phyloP scores from a whole-genome alignment of 2,888 invertebrate genomes.

The Eristalis tenax region DNA sequence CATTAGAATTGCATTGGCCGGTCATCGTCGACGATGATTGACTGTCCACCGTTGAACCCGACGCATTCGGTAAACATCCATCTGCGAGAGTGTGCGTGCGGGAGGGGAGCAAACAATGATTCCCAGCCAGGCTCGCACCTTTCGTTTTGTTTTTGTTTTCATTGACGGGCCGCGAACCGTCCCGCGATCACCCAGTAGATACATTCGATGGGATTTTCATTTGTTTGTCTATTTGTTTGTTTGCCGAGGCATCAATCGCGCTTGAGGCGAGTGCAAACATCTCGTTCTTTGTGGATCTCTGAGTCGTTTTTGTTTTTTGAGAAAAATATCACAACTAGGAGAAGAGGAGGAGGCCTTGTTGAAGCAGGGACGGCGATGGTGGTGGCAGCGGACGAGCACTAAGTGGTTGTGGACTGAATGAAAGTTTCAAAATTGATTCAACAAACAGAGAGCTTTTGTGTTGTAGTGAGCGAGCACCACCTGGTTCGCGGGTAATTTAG shows the following conservation, averaged over 20 bases:
- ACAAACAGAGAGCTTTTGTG: constrained; percentile 53
- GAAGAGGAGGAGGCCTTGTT: neutral
- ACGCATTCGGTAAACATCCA: constrained; percentile 52
- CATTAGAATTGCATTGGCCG: constrained; percentile 37
- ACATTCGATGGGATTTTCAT: constrained; percentile 64
- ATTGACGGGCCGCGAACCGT: constrained; percentile 37
- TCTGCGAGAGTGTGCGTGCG: constrained; percentile 5
- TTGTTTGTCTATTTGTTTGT: constrained; percentile 55
- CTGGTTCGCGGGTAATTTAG: constrained; percentile 9
- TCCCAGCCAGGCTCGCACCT: constrained; percentile 49
- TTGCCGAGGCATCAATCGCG: constrained; percentile 67
- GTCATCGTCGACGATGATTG: constrained; percentile 46
- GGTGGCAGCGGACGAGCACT: neutral
- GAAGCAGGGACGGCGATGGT: neutral
- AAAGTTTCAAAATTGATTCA: constrained; percentile 42
- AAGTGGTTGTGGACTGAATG: constrained; percentile 31
- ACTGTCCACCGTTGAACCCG: constrained; percentile 21
- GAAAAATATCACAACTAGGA: neutral
- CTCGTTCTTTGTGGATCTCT: constrained; percentile 47
- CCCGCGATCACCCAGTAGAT: constrained; percentile 50
- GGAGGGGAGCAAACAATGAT: constrained; percentile 54
- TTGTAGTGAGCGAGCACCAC: constrained; percentile 14
- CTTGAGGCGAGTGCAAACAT: constrained; percentile 67
- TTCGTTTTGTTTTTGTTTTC: constrained; percentile 57
- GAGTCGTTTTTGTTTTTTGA: neutral